Base-by-base conservation (phyloP, 2,113 vertebrate species). In the Ameiurus melas region DNA sequence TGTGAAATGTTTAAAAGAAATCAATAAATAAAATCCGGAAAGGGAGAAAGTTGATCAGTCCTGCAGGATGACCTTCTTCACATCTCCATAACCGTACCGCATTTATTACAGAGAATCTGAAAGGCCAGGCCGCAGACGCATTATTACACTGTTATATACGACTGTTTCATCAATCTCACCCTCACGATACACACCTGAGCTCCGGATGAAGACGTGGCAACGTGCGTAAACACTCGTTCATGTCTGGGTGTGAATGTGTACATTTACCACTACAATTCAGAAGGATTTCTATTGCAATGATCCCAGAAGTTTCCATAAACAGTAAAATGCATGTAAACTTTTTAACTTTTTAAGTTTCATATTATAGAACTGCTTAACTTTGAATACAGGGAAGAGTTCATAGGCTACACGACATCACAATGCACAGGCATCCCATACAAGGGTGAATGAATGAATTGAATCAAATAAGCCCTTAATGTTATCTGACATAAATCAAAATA, bases 21-120 rank as follows among this genome's bases (percentile, higher is more conserved):
- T 84, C 58, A 30, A 84, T 66, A 66, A 84, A 47, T 39, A 17
- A 27, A 84, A 43, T n/a, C 51, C 57, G 68, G 71, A 93, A 89
- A 66, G 83, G 85, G 88, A 66, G 57, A 71, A 88, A 87, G 80
- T 92, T 92, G 78, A 91, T 92, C 92, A 91, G 90, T 86, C 89
- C 86, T 90, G 85, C 58, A 36, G 84, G 39, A 87, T 88, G 77
- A 84, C 87, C 60, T 57, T 19, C 27, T 70, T 68, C 86, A 77
- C 68, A 85, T 92, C 91, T 90, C 57, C 83, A 86, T 88, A 89
- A 33, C 73, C 86, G 33, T 71, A 36, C 5, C 6, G 43, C 12
- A 68, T 79, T 89, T 85, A 85, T 81, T 78, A 53, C 83, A 47
- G 58, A 47, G 62, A 73, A 87, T 80, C 70, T 30, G 39, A 87